Evolutionary conservation across 2,797 vertebrate genomes (phyloP).

Genomic region (Philypnodon macrostomus): DNA sequence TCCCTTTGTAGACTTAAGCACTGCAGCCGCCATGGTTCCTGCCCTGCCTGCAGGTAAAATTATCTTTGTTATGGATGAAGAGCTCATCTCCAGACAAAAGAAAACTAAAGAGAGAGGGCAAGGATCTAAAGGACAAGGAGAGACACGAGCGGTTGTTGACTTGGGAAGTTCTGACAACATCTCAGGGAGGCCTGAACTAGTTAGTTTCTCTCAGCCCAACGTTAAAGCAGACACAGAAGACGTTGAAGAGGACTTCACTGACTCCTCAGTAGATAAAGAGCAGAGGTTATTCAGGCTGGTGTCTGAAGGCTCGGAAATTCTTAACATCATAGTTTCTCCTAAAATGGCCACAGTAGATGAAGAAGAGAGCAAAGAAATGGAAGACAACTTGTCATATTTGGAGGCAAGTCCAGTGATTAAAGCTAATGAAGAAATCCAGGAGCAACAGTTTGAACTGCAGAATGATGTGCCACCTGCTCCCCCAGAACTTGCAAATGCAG

Average conservation of each 20-base stretch:
- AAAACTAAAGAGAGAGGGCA: slow-evolving; percentile 47
- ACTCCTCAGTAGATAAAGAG: slow-evolving; percentile 68
- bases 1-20: slow-evolving; percentile 69
- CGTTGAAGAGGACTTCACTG: slow-evolving; percentile 25
- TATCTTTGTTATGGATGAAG: slow-evolving; percentile 87
- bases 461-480: slow-evolving; percentile 16
- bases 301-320: slow-evolving; percentile 90
- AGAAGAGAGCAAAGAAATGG: slow-evolving; percentile 86
- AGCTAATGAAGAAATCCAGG: slow-evolving; percentile 47
- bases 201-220: slow-evolving; percentile 72
- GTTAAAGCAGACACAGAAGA: slow-evolving; percentile 46
- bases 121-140: slow-evolving; percentile 31
- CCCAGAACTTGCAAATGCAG: neutral
- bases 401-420: slow-evolving; percentile 76
- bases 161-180: slow-evolving; percentile 41
- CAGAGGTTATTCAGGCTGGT: slow-evolving; percentile 83
- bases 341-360: slow-evolving; percentile 84
- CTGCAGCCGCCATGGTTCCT: slow-evolving; percentile 10
- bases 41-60: slow-evolving; percentile 80
- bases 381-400: slow-evolving; percentile 86
- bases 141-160: slow-evolving; percentile 17
- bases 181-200: slow-evolving; percentile 68
- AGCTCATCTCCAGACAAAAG: slow-evolving; percentile 77
- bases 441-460: slow-evolving; percentile 19
- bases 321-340: slow-evolving; percentile 86